Conservation (phyloP, 2,888 invertebrate species). For the Drosophila tripunctata region DNA sequence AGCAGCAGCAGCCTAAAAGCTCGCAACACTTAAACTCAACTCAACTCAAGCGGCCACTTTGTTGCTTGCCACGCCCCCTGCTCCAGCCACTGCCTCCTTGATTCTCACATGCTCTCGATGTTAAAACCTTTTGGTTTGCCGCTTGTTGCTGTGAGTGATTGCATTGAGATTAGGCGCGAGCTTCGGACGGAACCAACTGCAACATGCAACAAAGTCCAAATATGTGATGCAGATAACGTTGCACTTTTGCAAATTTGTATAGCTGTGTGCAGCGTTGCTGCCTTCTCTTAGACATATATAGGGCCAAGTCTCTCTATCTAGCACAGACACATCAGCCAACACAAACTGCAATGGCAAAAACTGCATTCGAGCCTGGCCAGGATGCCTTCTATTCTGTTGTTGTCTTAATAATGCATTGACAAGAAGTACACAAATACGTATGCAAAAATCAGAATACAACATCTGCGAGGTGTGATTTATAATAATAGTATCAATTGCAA, state of each 20-base stretch:
- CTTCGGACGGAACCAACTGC: conserved; percentile 24
- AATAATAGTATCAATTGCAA: neutral
- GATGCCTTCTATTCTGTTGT: conserved; percentile 33
- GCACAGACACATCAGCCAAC: conserved; percentile 2
- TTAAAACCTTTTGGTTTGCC: conserved; percentile 26
- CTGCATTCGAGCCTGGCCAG: conserved; percentile 10
- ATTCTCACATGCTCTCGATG: neutral
- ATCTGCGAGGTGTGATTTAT: neutral
- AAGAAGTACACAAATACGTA: conserved; percentile 22
- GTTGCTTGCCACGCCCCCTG: conserved; percentile 36
- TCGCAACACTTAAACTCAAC: conserved; percentile 70
- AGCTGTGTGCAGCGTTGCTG: conserved; percentile 27
- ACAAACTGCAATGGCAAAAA: conserved; percentile 14
- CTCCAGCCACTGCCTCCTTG: neutral
- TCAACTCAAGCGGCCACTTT: conserved; percentile 69
- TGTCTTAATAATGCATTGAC: conserved; percentile 76
- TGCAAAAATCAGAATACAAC: neutral
- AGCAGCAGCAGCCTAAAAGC: conserved; percentile 66
- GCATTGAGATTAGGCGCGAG: conserved; percentile 74
- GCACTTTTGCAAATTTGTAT: conserved; percentile 56
- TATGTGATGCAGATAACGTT: conserved; percentile 70
- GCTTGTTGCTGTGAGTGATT: conserved; percentile 72
- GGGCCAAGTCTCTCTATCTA: neutral
- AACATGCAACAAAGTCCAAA: conserved; percentile 58
- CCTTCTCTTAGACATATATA: conserved; percentile 9